These are phyloP conservation scores for Aquatica leii DNA, from an alignment of 2,888 invertebrate genomes.

Conservation along the genomic window DNA sequence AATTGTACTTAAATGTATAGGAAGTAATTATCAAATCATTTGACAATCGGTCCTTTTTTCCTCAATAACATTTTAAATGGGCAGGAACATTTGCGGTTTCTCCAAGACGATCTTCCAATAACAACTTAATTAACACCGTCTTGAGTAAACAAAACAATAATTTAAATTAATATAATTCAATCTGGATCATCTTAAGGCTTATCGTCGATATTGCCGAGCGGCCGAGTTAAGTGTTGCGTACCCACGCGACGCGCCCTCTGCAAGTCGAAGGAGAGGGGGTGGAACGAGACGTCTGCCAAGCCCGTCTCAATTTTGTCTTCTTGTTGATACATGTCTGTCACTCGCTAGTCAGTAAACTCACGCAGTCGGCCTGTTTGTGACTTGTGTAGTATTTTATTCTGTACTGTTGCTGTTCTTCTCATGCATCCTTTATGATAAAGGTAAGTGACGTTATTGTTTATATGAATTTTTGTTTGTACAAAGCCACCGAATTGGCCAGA, in stretches of 20 bases:
- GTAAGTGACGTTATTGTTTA: slow-evolving; percentile 4
- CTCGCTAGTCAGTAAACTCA: slow-evolving; percentile 5
- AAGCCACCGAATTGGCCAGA: background rate
- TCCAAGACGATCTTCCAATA: no score
- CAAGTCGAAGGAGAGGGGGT: background rate
- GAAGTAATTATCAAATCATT: no score
- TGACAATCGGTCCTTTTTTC: no score
- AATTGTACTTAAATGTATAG: no score
- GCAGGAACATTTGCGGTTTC: no score
- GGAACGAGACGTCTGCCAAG: background rate
- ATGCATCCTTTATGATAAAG: slow-evolving; percentile 4
- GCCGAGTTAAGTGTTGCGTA: slow-evolving; percentile 5
- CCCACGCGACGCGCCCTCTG: background rate
- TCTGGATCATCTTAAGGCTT: background rate
- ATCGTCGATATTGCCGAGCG: background rate
- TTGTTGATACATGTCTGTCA: background rate
- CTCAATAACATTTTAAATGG: no score
- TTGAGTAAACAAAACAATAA: background rate
- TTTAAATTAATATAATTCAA: background rate
- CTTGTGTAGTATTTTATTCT: slow-evolving; percentile 5
- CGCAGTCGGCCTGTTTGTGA: slow-evolving; percentile 3
- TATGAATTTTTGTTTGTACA: background rate
- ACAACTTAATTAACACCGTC: slow-evolving; percentile 4
- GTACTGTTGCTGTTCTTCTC: slow-evolving; percentile 1
- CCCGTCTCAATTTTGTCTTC: background rate